Evolutionary conservation across 2,113 vertebrate genomes (phyloP).

Genomic region (Ceyx margarethae): DNA sequence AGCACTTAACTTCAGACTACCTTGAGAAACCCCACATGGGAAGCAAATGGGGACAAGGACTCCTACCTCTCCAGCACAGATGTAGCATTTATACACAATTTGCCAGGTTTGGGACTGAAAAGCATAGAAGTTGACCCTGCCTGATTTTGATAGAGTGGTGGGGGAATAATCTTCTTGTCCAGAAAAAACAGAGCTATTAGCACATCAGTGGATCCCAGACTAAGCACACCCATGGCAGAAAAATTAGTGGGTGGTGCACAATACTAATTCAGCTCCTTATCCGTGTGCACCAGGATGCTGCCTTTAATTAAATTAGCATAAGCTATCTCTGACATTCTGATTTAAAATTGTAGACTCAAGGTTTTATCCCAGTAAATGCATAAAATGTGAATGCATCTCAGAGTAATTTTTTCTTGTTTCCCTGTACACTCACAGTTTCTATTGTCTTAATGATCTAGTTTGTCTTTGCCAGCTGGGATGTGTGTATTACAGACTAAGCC

Average conservation of each 20-base stretch:
- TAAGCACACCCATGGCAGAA: background rate
- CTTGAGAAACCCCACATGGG: background rate
- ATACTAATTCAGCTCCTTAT: slow-evolving; percentile 20
- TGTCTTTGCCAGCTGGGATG: background rate
- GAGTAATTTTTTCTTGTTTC: slow-evolving; percentile 11
- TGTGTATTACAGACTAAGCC: background rate
- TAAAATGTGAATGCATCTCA: background rate
- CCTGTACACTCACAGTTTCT: background rate
- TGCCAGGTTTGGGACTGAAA: background rate
- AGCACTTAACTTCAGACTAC: background rate
- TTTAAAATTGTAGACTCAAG: background rate
- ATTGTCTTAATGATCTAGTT: slow-evolving; percentile 4
- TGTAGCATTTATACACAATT: background rate
- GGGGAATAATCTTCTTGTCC: background rate
- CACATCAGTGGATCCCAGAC: background rate
- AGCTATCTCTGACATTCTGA: slow-evolving; percentile 30
- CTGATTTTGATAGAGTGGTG: background rate
- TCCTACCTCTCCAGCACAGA: background rate
- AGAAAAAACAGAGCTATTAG: background rate
- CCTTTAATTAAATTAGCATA: slow-evolving; percentile 67
- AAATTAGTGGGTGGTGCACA: slow-evolving; percentile 11
- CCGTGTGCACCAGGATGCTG: background rate
- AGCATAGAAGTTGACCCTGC: background rate
- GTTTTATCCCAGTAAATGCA: slow-evolving; percentile 16
- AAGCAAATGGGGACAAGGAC: background rate